Conservation (phyloP, 1,140 invertebrate genomes). For the Cotesia vestalis region DNA sequence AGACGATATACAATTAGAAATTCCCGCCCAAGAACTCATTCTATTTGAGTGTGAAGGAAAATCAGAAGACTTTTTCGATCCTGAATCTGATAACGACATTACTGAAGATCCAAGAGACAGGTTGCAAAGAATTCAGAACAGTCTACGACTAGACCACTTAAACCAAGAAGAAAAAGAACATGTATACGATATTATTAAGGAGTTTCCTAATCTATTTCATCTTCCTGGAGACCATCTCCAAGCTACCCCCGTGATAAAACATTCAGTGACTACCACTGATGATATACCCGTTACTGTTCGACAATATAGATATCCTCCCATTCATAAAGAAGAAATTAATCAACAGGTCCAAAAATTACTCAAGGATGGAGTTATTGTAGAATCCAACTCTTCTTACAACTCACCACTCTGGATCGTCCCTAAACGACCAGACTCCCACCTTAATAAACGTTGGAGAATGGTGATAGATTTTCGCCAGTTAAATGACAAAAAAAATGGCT, state of each 20-base stretch:
- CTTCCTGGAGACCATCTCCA: not conserved
- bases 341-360: not conserved
- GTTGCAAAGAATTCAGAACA: not conserved
- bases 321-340: not conserved
- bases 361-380: not conserved
- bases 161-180: not conserved
- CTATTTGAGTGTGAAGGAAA: conserved; percentile 4
- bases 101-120: not conserved
- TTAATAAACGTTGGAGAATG: not conserved
- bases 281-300: not conserved
- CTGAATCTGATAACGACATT: not conserved
- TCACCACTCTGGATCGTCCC: conserved; percentile 1
- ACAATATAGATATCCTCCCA: not conserved
- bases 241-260: not conserved
- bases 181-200: not conserved
- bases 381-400: not conserved
- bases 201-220: not conserved
- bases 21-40: conserved; percentile 11
- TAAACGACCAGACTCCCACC: not conserved
- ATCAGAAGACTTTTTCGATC: conserved; percentile 13
- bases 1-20: not conserved
- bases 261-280: not conserved
- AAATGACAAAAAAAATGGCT: not conserved
- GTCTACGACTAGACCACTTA: not conserved
- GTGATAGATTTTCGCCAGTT: not conserved